Base-by-base conservation (phyloP, 2,113 vertebrate genomes). In the Cyphotilapia sp. region DNA sequence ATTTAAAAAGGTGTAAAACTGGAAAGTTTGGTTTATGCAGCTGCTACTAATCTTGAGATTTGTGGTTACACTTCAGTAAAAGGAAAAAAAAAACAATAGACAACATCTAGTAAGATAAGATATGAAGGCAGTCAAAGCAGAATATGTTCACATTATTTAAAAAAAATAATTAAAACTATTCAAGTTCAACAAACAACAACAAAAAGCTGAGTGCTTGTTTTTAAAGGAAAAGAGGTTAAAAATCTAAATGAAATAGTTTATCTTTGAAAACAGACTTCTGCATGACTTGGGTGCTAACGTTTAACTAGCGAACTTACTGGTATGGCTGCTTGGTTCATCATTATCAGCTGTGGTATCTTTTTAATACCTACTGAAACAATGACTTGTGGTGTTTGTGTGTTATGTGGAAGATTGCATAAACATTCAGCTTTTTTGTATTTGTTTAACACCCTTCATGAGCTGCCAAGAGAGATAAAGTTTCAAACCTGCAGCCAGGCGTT, bases 391-490 rank as follows among this genome's bases (percentile, higher is more conserved):
- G 45, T 88, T 81, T 76, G 29, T 59, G 35, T 16, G 6, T 51
- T 40, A 24, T 17, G n/a, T 59, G 19, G 14, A 61, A 45, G 51
- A 35, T 10, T 80, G 51, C 56, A 57, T 71, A 82, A 54, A 81
- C 78, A 2, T 17, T 86, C 74, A 10, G 35, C 33, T 49, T 51
- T 78, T 51, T 49, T 31, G 45, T n/a, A 29, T 33, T 78, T 78
- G 27, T 78, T 42, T 56, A 82, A 45, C 19, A 12, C 6, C 29
- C 76, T 85, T 84, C 63, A 69, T 24, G 80, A 45, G 83, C 80
- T 87, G 83, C 69, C 78, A 51, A 82, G 80, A 71, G 57, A 87
- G 59, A 83, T 71, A 29, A 66, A 42, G 56, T 83, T 80, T 85
- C 80, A 80, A 9, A 83, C 45, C 56, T 84, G 33, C 38, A 19